Evolutionary conservation across 2,113 vertebrate species (phyloP).

Genomic region (Rhea americana): DNA sequence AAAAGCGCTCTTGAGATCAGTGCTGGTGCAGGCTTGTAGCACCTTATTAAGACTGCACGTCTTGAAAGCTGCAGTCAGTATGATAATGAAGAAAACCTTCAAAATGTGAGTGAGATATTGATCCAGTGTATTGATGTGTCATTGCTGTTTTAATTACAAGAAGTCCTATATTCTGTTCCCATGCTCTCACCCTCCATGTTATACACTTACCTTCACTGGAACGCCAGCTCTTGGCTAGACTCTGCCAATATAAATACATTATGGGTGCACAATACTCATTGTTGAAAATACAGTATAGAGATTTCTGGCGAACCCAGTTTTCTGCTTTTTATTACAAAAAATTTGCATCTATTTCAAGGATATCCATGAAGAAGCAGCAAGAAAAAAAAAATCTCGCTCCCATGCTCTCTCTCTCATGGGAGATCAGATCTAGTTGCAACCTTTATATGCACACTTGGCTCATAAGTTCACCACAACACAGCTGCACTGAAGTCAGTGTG

Average conservation of each 20-base stretch:
- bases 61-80: neutral
- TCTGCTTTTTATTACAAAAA: neutral
- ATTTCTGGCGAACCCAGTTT: neutral
- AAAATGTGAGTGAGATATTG: neutral
- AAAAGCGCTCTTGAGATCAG: neutral
- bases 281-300: neutral
- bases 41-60: accelerated
- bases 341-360: neutral
- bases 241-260: neutral
- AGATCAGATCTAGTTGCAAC: neutral
- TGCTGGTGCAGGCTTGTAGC: neutral
- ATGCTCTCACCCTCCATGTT: neutral
- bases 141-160: neutral
- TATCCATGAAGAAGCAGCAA: neutral
- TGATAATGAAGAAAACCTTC: neutral
- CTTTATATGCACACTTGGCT: neutral
- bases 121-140: accelerated
- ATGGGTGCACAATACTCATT: neutral
- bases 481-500: neutral
- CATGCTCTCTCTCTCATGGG: neutral
- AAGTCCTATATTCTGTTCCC: neutral
- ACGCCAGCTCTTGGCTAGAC: accelerated
- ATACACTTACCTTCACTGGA: neutral
- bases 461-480: neutral
- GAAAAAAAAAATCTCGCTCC: neutral